These are phyloP conservation scores for Brachypodius melanocephalos DNA, from an alignment of 2,113 vertebrate species.

Conservation along the genomic window DNA sequence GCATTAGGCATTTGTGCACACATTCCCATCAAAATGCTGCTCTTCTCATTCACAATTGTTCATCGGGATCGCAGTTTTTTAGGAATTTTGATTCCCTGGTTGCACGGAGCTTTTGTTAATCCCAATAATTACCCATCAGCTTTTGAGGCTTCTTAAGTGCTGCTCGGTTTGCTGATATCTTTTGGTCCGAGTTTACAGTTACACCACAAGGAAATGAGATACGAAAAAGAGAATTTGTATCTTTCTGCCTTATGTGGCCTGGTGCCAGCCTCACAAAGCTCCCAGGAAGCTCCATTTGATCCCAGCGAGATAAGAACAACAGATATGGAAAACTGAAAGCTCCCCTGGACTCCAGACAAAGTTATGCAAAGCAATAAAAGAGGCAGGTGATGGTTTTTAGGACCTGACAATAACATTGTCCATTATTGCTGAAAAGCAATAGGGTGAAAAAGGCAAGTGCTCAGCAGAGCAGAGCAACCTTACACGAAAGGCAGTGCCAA, in stretches of 20 bases:
- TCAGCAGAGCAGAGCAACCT: conserved; percentile 17
- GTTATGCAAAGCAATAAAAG: conserved; percentile 46
- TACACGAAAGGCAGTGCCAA: neutral
- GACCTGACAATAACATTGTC: conserved; percentile 49
- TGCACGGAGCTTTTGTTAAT: neutral
- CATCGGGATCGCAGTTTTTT: neutral
- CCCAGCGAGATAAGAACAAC: conserved; percentile 30
- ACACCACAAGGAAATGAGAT: neutral
- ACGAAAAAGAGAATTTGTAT: neutral
- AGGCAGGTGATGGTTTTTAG: conserved; percentile 53
- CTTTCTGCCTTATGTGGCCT: neutral
- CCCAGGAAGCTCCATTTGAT: conserved; percentile 33
- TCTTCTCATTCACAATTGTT: neutral
- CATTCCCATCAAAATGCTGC: neutral
- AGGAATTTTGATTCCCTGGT: neutral
- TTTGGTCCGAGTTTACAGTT: neutral
- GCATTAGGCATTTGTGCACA: neutral
- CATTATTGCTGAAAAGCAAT: conserved; percentile 9
- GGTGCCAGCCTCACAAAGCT: neutral
- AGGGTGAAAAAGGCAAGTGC: conserved; percentile 48
- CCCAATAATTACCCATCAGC: neutral
- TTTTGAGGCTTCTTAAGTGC: neutral
- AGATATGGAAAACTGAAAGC: conserved; percentile 22
- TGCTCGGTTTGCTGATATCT: neutral
- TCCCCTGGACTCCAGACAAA: conserved; percentile 23